Base-by-base conservation (phyloP, 2,888 invertebrate genomes). In the Caenorhabditis doughertyi region DNA sequence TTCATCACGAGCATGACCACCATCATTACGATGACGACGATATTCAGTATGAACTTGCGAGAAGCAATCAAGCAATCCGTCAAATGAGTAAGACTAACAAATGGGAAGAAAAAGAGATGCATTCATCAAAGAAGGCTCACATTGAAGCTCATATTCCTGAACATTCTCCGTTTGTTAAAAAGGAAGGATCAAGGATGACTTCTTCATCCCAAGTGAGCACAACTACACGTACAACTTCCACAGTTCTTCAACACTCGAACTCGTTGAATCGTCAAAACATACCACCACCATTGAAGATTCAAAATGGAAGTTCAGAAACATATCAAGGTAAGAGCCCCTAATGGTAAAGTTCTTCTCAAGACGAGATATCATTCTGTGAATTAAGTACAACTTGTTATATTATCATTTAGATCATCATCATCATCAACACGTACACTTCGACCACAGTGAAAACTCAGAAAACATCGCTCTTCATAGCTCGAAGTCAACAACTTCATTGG, bases 51-150 rank as follows among this genome's bases (percentile, higher is more conserved):
- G 23, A 79, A n/a, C 7, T 55, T 27, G 62, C 53, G 3, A 62
- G 47, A 25, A 35, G 65, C 7, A 64, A 72, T 47, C 68, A 62
- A 27, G 70, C 72, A 16, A 81, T 81, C 42, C 81, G 81, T 11
- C 70, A 76, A 42, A 85, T 87, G 87, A 87, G 87, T 73, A 82
- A 79, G 42, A 79, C 77, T 16, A 87, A 87, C 51, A 80, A 77
- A 21, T 85, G 85, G 85, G 68, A 58, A 9, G 83, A 84, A 32
- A 29, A 16, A 35, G 68, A 68, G n/a, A 23, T 56, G 25, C 55
- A 56, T 8, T 21, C 56, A 29, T 29, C 58, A 16, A 77, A 64
- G n/a, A 58, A 44, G 44, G 35, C 62, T 3, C 60, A 74, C 8
- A 56, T 71, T 47, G 71, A 76, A 11, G 56, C 55, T 18, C 51